Evolutionary conservation across 2,113 vertebrate species (phyloP), one percentile per base, ranked within the genome.

Genomic region (Chloropsis hardwickii): DNA sequence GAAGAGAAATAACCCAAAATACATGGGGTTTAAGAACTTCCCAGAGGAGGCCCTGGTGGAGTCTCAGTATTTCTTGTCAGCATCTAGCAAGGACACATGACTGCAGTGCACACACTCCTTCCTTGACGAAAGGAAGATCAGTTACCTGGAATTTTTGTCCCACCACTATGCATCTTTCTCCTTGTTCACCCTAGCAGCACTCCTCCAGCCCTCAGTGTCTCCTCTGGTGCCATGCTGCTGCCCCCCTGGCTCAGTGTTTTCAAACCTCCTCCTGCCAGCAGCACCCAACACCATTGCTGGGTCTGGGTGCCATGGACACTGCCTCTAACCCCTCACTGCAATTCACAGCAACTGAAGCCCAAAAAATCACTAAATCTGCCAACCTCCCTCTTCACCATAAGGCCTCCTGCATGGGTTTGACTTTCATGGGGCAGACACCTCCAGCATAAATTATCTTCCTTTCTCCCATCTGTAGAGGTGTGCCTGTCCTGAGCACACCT

Each of bases 401-500:
- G 40, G 33, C 8, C 47, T 28, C 24, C 33, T 48, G 12, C 24
- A 27, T 4, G 9, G 12, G 39, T 65, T 56, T 93, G 14, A 24
- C 29, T 64, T 90, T 35, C 29, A 79, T 1, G 0, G 8, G 45
- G 19, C 27, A 67, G 80, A 22, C 23, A 29, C 14, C 13, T 12
- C 14, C 60, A 62, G n/a, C 21, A 61, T 16, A 39, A 73, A 61
- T 39, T 12, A 39, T 22, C n/a, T 80, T 65, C 28, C 7, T 25
- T 35, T 5, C 20, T 65, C 66, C 50, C 40, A 86, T 27, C 54
- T 47, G 53, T 53, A 88, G 33, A 88, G 3, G 28, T 61, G 22
- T 2, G 3, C 18, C 72, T 53, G 9, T 6, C 5, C 0, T 13
- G 8, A 58, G 33, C 9, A 9, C 14, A 9, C 14, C 28, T 54